phyloP scores from a whole-genome alignment of 2,113 vertebrate genomes.

The Collichthys lucidus region DNA sequence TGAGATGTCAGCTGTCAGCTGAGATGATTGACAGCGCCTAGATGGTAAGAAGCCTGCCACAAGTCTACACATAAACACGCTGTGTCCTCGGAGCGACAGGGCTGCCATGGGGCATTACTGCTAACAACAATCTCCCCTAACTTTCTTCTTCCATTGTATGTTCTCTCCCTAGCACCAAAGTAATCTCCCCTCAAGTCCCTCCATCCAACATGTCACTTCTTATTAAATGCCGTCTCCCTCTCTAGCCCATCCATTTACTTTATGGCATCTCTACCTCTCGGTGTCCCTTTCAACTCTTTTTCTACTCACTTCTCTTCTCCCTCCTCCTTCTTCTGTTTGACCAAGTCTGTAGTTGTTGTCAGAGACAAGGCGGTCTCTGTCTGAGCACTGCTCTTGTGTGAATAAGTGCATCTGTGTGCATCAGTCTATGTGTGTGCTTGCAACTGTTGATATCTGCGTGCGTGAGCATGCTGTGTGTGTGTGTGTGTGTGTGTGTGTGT shows the following conservation, averaged over 20 bases:
- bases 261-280: conserved; percentile 55
- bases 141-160: conserved; percentile 26
- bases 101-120: conserved; percentile 66
- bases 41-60: conserved; percentile 35
- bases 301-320: conserved; percentile 47
- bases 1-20: conserved; percentile 28
- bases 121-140: conserved; percentile 28
- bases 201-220: conserved; percentile 50
- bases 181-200: conserved; percentile 28
- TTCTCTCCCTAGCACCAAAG: conserved; percentile 15
- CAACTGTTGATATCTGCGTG: conserved; percentile 75
- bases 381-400: conserved; percentile 74
- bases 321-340: conserved; percentile 70
- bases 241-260: conserved; percentile 58
- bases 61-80: conserved; percentile 68
- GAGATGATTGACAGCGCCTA: conserved; percentile 36
- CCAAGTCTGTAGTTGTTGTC: conserved; percentile 78
- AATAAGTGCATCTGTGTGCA: conserved; percentile 69
- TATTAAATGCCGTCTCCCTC: conserved; percentile 47
- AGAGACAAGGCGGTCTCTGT: conserved; percentile 84
- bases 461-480: conserved; percentile 53
- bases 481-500: conserved; percentile 27
- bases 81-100: conserved; percentile 59
- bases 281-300: conserved; percentile 61
- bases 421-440: conserved; percentile 59